Evolutionary conservation across 1,140 invertebrate species (phyloP), one percentile per base, ranked within the genome.

Genomic region (Trichonephila inaurata): DNA sequence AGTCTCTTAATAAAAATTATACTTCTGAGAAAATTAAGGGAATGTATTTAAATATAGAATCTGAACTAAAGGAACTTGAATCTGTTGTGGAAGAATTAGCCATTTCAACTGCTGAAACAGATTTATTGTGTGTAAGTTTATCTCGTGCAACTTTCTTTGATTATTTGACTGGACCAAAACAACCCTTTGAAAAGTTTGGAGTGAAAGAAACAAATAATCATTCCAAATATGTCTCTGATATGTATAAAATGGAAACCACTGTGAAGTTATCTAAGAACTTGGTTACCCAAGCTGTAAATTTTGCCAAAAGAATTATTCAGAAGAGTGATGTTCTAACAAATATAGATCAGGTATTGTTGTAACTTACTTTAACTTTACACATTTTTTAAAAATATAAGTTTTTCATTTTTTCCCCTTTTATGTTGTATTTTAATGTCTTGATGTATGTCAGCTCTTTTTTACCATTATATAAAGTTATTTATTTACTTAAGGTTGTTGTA

Each of bases 81-180:
- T 24, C 0, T n/a, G 51, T n/a, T 8, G 28, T 85, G 24, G 62
- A 64, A 64, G 81, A 92, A 44, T 19, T 92, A 8, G 82, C 90
- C 28, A 62, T 85, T 12, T 14, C 61, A 21, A 85, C 90, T 58
- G 82, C 90, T 14, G 90, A 92, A 40, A 24, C 62, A 2, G 90
- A 92, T 21, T 51, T 92, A 24, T 18, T 85, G 0, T 44, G 19
- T 24, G 14, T 92, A 16, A 58, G 62, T 19, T 85, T 92, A 81
- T 28, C 58, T 51, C 72, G 90, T 7, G 60, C 90, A 62, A 85
- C 60, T n/a, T 92, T 85, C 40, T 92, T 92, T 66, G 81, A 85
- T 92, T 92, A 44, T 16, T 40, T 92, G 19, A 66, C 33, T n/a
- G 72, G 58, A 3, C 81, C 89, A 8, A 91, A 91, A 44, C 7